phyloP scores from a whole-genome alignment of 2,113 vertebrate species.

The Brachionichthys hirsutus region DNA sequence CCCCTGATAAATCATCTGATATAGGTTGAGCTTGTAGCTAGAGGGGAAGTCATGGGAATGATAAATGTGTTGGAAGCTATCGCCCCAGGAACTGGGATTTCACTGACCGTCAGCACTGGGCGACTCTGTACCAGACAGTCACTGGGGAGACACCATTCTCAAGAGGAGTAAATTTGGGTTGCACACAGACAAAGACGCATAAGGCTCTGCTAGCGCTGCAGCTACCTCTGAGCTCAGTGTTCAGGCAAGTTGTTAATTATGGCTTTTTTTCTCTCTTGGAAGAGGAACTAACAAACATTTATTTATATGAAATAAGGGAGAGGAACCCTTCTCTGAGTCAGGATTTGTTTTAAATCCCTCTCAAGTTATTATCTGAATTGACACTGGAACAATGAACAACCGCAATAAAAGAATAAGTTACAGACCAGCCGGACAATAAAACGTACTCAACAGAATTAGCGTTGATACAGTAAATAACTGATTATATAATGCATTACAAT shows the following conservation, averaged over 20 bases:
- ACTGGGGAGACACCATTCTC: constrained; percentile 57
- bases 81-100: constrained; percentile 60
- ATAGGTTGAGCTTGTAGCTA: constrained; percentile 40
- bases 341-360: constrained; percentile 36
- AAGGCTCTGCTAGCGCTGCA: constrained; percentile 35
- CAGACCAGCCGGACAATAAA: constrained; percentile 9
- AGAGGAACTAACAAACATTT: constrained; percentile 28
- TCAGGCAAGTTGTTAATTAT: constrained; percentile 60
- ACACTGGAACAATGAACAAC: constrained; percentile 1
- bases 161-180: constrained; percentile 56
- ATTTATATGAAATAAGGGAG: constrained; percentile 20
- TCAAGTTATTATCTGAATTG: constrained; percentile 28
- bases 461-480: background rate
- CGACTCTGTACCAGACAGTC: constrained; percentile 66
- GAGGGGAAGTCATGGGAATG: constrained; percentile 37
- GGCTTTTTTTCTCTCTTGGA: constrained; percentile 15
- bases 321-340: constrained; percentile 21
- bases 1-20: constrained; percentile 46
- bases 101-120: constrained; percentile 53
- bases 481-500: too few species aligned
- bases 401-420: constrained; percentile 6
- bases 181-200: constrained; percentile 37
- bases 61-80: constrained; percentile 65
- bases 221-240: constrained; percentile 42
- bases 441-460: background rate